Evolutionary conservation across 35 echinoderm and acorn worm genomes (phyloP), one percentile per base, ranked within the genome.

Genomic region (Acanthaster planci): DNA sequence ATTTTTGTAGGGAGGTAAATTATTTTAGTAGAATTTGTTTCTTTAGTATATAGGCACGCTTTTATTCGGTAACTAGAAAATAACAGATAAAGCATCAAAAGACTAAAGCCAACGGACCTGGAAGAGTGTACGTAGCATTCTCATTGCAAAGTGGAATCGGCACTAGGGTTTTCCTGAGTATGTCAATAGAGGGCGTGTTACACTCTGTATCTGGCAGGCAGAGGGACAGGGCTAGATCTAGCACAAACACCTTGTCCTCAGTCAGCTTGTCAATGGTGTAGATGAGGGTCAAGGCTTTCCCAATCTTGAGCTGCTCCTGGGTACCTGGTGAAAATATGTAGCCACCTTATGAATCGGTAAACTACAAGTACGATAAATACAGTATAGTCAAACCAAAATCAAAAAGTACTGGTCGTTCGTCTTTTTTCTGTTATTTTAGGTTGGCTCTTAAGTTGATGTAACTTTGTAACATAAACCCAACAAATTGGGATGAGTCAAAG

Each of bases 71-170:
- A n/a, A n/a, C n/a, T n/a, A n/a, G n/a, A n/a, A n/a, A n/a, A n/a
- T n/a, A n/a, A n/a, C n/a, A n/a, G n/a, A n/a, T n/a, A n/a, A n/a
- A n/a, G n/a, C n/a, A n/a, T n/a, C n/a, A n/a, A n/a, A n/a, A n/a
- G n/a, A n/a, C n/a, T n/a, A n/a, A n/a, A n/a, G n/a, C n/a, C n/a
- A n/a, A 22, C 60, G 34, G 21, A 68, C 80, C 80, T 37, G 80
- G 80, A 9, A 83, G 32, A 22, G 53, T 32, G 35, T 58, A 83
- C 16, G 54, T 57, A 14, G 56, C 52, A 35, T 83, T 57, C n/a
- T 83, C 51, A 22, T 60, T 60, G 42, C 80, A 83, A 0, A 83
- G 0, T 60, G 80, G 80, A 37, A 83, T 83, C 7, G 80, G 80
- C 5, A 83, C 56, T 35, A 18, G 27, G 2, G 53, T 52, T 21